Base-by-base conservation (phyloP, 1,140 invertebrate species). In the Phocides pigmalion region DNA sequence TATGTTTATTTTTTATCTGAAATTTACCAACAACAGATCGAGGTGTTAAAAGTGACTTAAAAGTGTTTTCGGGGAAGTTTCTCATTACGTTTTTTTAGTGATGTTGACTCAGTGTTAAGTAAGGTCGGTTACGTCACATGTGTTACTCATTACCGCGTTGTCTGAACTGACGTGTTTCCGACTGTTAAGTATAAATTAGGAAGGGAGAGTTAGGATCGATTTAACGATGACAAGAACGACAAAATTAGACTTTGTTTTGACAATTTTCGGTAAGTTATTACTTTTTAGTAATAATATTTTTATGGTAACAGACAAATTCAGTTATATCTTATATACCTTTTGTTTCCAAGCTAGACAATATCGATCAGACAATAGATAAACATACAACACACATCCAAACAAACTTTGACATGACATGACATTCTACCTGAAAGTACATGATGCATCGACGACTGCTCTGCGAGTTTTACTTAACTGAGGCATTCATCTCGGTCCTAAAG, bases 61-160 rank as follows among this genome's bases (percentile, higher is more conserved):
- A 25, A 56, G 53, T 56, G 51, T 54, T 41, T 56, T 42, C 53
- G 25, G 20, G 28, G 53, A 56, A 44, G 37, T 9, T 9, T 25
- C 53, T 3, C 41, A 41, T 46, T 17, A 46, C 9, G 39, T 44
- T 46, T 58, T n/a, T 58, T 58, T 58, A 58, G 22, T 58, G 22
- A 32, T 46, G 28, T 50, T 42, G 49, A 65, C 62, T 50, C 47
- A 44, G 28, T 53, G 46, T 71, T 54, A 54, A 66, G 68, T 63
- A 53, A 64, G 61, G 58, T 62, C 50, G 50, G 59, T 67, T 54
- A 50, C 68, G 9, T 46, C 15, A 64, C 68, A 67, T 62, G 54
- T 70, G 64, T 61, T 58, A 47, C 56, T 69, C 62, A 58, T 64
- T 67, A 63, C 44, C 42, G 25, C 19, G 35, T 58, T 67, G 35